These are phyloP conservation scores for Tragelaphus strepsiceros DNA, from an alignment of 2,113 vertebrate genomes.

Conservation along the genomic window DNA sequence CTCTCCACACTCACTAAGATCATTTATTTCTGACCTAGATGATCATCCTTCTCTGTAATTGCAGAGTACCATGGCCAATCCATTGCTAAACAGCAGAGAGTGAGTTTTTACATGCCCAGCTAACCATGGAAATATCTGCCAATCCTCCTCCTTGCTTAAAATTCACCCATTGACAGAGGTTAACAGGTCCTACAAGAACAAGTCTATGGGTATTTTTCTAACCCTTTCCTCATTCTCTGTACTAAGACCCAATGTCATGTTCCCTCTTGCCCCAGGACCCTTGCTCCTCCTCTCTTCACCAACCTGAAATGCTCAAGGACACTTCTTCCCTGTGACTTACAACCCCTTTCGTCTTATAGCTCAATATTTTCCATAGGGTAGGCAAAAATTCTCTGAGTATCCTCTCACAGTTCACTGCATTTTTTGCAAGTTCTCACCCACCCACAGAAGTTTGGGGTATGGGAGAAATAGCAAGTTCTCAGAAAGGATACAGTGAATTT, in stretches of 20 bases:
- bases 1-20: background rate
- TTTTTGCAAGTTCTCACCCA: background rate
- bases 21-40: background rate
- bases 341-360: background rate
- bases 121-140: background rate
- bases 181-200: background rate
- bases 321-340: background rate
- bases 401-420: background rate
- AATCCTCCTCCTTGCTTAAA: background rate
- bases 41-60: background rate
- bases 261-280: background rate
- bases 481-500: background rate
- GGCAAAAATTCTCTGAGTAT: background rate
- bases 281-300: background rate
- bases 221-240: background rate
- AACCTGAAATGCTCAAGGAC: background rate
- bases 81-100: background rate
- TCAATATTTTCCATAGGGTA: background rate
- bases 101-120: background rate
- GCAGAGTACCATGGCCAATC: background rate
- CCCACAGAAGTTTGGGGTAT: background rate
- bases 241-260: background rate
- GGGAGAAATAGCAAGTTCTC: background rate
- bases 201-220: background rate
- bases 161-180: background rate